These are phyloP conservation scores for Acromyrmex echinatior DNA, from an alignment of 1,140 invertebrate species.

Conservation along the genomic window DNA sequence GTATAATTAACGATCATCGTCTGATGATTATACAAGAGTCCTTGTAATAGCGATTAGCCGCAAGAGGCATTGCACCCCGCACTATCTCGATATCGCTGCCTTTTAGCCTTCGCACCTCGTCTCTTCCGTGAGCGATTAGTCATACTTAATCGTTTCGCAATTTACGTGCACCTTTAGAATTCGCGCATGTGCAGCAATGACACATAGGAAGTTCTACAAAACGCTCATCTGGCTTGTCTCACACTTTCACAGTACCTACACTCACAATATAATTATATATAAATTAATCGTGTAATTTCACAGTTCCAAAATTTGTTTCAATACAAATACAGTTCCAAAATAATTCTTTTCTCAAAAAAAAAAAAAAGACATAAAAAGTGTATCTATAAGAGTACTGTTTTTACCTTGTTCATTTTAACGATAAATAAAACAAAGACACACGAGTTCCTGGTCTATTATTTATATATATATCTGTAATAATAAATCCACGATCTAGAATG, in stretches of 20 bases:
- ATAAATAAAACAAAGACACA: neutral
- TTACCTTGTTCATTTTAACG: neutral
- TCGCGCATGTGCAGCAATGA: neutral
- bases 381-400: neutral
- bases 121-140: conserved; percentile 51
- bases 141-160: conserved; percentile 44
- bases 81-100: conserved; percentile 36
- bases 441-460: neutral
- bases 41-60: conserved; percentile 46
- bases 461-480: neutral
- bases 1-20: conserved; percentile 38
- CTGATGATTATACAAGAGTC: conserved; percentile 19
- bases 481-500: neutral
- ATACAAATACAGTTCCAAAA: neutral
- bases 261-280: neutral
- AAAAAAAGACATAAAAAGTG: neutral
- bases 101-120: conserved; percentile 30
- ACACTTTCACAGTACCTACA: neutral
- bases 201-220: conserved; percentile 40
- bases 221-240: conserved; percentile 17
- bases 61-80: conserved; percentile 38
- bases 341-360: neutral
- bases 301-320: neutral
- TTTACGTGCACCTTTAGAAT: conserved; percentile 50
- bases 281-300: neutral